A percentile compares a stretch with the other conserved stretches of the same genome.
phyloP scores from a whole-genome alignment of 1,140 invertebrate genomes.

The Steinernema khuongi region DNA sequence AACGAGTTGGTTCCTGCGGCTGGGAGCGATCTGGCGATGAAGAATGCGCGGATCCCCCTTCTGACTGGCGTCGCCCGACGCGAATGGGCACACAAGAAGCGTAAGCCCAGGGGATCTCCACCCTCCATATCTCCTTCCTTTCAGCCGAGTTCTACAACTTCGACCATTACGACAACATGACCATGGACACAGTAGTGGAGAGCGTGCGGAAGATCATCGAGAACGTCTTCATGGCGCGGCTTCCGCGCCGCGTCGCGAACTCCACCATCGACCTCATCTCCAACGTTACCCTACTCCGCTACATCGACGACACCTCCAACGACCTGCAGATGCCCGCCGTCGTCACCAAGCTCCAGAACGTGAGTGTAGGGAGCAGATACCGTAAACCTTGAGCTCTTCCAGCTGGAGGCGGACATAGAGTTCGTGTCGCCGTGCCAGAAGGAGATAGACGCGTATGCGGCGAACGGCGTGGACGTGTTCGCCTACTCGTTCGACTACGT shows the following conservation, averaged over 20 bases:
- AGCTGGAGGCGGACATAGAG: conserved; percentile 57
- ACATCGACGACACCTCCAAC: conserved; percentile 29
- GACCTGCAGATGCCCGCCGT: conserved; percentile 46
- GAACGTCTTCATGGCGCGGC: conserved; percentile 25
- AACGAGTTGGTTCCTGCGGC: conserved; percentile 46
- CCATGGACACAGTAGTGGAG: conserved; percentile 30
- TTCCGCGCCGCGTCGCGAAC: conserved; percentile 47
- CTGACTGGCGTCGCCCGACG: conserved; percentile 54
- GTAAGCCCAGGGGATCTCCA: conserved; percentile 27
- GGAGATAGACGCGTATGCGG: conserved; percentile 47
- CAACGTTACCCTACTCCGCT: conserved; percentile 22
- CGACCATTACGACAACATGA: conserved; percentile 47
- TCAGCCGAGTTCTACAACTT: conserved; percentile 54
- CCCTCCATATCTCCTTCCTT: conserved; percentile 20
- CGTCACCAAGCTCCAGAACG: conserved; percentile 50
- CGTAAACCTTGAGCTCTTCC: conserved; percentile 20
- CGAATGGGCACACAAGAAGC: conserved; percentile 58
- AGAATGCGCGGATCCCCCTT: conserved; percentile 49
- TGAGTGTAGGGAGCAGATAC: conserved; percentile 20
- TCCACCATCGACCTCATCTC: conserved; percentile 44
- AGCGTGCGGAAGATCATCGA: conserved; percentile 44
- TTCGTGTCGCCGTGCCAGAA: conserved; percentile 56
- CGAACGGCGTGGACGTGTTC: conserved; percentile 45
- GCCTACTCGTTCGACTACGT: conserved; percentile 57
- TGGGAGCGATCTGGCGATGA: conserved; percentile 40